phyloP scores from a whole-genome alignment of 1,140 invertebrate genomes.

The Scaptomyza hsui region DNA sequence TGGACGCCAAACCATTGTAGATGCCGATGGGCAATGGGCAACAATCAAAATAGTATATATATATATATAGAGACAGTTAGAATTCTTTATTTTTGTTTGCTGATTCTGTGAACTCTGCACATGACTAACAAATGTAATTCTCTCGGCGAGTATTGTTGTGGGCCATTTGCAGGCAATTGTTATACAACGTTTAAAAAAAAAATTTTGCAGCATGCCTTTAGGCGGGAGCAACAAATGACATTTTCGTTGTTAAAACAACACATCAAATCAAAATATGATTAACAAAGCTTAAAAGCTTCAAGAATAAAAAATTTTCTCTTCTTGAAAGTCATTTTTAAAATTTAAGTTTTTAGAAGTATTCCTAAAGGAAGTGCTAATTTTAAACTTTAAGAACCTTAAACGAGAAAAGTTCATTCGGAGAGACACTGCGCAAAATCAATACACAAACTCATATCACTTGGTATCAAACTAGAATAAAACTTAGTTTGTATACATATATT shows the following conservation, averaged over 20 bases:
- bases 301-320: too few relatives aligned
- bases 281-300: too few relatives aligned
- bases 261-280: too few relatives aligned
- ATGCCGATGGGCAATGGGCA: slow-evolving; percentile 24
- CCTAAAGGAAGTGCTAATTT: too few relatives aligned
- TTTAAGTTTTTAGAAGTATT: too few relatives aligned
- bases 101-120: slow-evolving; percentile 14
- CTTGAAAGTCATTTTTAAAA: too few relatives aligned
- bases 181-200: slow-evolving; percentile 15
- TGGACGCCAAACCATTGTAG: slow-evolving; percentile 13
- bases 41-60: slow-evolving; percentile 24
- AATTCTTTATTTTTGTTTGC: slow-evolving; percentile 24
- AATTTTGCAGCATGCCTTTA: slow-evolving; percentile 3
- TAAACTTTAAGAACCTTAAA: too few relatives aligned
- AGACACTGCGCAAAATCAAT: too few relatives aligned
- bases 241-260: slow-evolving; percentile 7
- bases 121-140: slow-evolving; percentile 14
- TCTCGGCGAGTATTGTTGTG: slow-evolving; percentile 2
- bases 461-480: too few relatives aligned
- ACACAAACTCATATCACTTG: too few relatives aligned
- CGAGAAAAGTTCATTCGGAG: too few relatives aligned
- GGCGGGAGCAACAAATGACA: slow-evolving; percentile 43
- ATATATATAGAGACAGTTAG: slow-evolving; percentile 14
- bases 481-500: too few relatives aligned
- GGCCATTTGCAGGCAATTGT: slow-evolving; percentile 29